phyloP scores from a whole-genome alignment of 2,797 vertebrate species.

The Momotus momota region DNA sequence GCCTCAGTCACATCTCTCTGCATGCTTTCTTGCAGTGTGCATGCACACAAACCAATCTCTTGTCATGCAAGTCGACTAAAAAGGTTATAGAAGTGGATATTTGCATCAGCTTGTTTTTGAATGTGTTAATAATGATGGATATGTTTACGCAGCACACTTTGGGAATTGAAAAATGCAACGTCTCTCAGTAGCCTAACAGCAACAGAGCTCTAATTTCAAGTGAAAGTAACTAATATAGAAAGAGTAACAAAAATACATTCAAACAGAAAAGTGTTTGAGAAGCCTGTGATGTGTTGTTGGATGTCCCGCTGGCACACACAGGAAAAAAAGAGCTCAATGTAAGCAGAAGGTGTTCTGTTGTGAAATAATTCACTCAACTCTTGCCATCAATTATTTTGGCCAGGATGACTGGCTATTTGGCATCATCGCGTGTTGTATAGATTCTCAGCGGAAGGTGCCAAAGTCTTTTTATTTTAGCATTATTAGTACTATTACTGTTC shows the following conservation, averaged over 20 bases:
- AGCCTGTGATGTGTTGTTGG: neutral
- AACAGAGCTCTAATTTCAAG: neutral
- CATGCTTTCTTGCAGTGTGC: neutral
- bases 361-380: conserved; percentile 5
- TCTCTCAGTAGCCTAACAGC: neutral
- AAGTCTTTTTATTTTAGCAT: conserved; percentile 32
- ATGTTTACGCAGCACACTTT: neutral
- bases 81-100: neutral
- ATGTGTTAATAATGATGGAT: neutral
- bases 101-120: neutral
- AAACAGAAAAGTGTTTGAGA: neutral
- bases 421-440: neutral
- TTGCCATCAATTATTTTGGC: neutral
- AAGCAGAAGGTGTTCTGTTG: conserved; percentile 16
- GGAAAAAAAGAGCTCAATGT: neutral
- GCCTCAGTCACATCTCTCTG: neutral
- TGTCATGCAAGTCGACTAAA: neutral
- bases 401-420: neutral
- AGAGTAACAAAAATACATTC: neutral
- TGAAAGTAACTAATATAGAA: neutral
- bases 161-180: neutral
- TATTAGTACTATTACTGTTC: neutral
- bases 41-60: neutral
- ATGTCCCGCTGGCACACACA: neutral
- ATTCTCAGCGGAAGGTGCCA: conserved; percentile 16